Base-by-base conservation (phyloP, 1,140 invertebrate species). In the Euschistus heros region DNA sequence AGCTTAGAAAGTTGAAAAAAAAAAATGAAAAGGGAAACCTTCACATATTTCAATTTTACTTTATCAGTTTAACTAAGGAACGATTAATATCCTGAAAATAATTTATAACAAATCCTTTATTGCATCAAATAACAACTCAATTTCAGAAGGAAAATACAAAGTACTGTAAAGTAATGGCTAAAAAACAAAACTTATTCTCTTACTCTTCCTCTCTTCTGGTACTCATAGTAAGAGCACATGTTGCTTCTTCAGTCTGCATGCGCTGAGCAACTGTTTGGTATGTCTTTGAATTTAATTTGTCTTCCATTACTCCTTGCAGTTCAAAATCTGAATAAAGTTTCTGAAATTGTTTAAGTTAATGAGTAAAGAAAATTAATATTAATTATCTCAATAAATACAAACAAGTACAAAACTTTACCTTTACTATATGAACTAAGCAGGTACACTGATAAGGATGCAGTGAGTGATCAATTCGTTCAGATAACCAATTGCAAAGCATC, bases 261-360 rank as follows among this genome's bases (percentile, higher is more conserved):
- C 97, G 83, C 71, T 88, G 87, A 64, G 86, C 87, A 71, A 98
- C 89, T 57, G 86, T 89, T 78, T 97, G 91, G 82, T 98, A 98
- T 71, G 86, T 87, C 81, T 97, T 97, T 54, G 89, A 93, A 79
- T 97, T 96, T n/a, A 99, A 78, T 77, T 94, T 93, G 74, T 98
- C 94, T 73, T 98, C 96, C 75, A 94, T 92, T 20, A 99, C 94
- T 67, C 97, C 96, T 81, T 99, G 96, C 63, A 99, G 82, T 78
- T 98, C 96, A 79, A 98, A 99, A 76, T 98, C 96, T 22, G 93
- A 93, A 78, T 97, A 98, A 73, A 98, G 86, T 90, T 99, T 99
- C 91, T 98, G 75, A 55, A 82, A 79, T 68, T 67, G 69, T 64
- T 71, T 64, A 61, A 64, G 22, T 52, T 68, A 5, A 47, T 26